phyloP scores from a whole-genome alignment of 1,140 invertebrate species.

The Sycophila sp. region DNA sequence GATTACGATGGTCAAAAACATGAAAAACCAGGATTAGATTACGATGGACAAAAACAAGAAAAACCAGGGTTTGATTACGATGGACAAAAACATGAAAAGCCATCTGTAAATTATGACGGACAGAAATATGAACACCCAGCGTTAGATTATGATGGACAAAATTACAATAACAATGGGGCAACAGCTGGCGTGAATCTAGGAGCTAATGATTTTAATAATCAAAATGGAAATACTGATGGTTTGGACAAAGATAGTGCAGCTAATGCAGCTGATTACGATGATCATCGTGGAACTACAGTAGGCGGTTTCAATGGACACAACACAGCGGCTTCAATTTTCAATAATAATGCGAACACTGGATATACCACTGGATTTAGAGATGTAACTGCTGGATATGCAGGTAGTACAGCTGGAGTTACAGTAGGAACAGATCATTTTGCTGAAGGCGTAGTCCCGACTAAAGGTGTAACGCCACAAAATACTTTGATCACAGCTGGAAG shows the following conservation, averaged over 20 bases:
- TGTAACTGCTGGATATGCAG: conserved; percentile 18
- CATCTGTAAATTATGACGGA: neutral
- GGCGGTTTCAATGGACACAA: no score
- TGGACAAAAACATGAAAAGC: neutral
- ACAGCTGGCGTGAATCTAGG: neutral
- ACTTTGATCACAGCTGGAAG: neutral
- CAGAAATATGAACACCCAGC: neutral
- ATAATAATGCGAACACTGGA: neutral
- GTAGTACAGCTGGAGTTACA: neutral
- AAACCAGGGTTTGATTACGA: neutral
- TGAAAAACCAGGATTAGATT: no score
- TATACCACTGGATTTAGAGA: conserved; percentile 11
- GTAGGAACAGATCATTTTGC: neutral
- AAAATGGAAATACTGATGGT: conserved; percentile 18
- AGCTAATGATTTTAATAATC: conserved; percentile 13
- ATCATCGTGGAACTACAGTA: conserved; percentile 8
- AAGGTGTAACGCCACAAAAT: conserved; percentile 5
- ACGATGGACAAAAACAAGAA: neutral
- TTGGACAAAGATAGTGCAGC: conserved; percentile 33
- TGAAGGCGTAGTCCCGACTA: neutral
- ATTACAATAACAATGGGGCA: conserved; percentile 12
- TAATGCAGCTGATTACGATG: conserved; percentile 29
- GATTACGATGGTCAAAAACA: neutral
- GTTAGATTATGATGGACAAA: neutral
- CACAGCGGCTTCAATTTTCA: no score